Conservation (phyloP, 2,113 vertebrate species). For the Barbus barbus region DNA sequence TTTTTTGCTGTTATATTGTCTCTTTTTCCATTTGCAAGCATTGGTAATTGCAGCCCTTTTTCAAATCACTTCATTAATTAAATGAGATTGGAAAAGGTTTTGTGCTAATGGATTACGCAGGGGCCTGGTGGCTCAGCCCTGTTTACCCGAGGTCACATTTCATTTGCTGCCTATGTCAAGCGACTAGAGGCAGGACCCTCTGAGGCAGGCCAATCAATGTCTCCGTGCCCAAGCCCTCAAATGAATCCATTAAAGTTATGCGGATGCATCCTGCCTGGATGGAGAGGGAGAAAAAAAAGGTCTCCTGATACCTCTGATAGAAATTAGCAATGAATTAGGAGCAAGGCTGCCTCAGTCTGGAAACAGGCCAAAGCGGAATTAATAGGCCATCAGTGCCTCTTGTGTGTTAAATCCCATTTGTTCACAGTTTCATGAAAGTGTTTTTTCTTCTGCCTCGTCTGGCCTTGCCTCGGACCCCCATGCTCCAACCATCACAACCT, state of each 20-base stretch:
- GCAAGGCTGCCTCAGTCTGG: conserved; percentile 87
- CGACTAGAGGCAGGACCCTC: conserved; percentile 74
- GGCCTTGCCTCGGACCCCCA: conserved; percentile 73
- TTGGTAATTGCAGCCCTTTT: conserved; percentile 82
- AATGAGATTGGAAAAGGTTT: conserved; percentile 87
- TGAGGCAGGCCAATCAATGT: conserved; percentile 89
- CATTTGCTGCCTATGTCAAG: conserved; percentile 90
- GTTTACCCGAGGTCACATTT: conserved; percentile 90
- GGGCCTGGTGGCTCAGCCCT: conserved; percentile 80
- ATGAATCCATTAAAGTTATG: conserved; percentile 89
- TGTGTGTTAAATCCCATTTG: conserved; percentile 93
- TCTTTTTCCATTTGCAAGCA: conserved; percentile 70
- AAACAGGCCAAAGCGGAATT: conserved; percentile 88
- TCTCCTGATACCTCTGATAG: conserved; percentile 90
- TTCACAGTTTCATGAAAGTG: conserved; percentile 83
- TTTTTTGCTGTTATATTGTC: conserved; percentile 60
- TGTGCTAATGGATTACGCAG: conserved; percentile 82
- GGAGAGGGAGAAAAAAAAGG: conserved; percentile 60
- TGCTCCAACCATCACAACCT: conserved; percentile 71
- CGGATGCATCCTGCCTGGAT: conserved; percentile 82
- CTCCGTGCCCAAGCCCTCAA: conserved; percentile 79
- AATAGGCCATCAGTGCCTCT: conserved; percentile 92
- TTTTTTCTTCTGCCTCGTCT: conserved; percentile 73
- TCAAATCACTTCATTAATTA: conserved; percentile 94
- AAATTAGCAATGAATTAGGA: conserved; percentile 95